Evolutionary conservation across 1,140 invertebrate genomes (phyloP).

Genomic region (Periplaneta americana): DNA sequence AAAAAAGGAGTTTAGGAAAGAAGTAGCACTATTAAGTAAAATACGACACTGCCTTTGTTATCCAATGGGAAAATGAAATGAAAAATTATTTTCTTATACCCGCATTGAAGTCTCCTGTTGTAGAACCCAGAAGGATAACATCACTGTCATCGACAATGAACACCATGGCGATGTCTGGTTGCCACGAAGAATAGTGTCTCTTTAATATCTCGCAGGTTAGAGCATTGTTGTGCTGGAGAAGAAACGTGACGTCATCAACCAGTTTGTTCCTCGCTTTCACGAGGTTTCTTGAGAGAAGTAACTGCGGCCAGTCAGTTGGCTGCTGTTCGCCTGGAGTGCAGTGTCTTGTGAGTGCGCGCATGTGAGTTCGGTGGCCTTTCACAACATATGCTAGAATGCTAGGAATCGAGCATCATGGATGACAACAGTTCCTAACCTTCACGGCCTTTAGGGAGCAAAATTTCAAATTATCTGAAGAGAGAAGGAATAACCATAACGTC

Average conservation of each 20-base stretch:
- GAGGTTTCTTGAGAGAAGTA: background rate
- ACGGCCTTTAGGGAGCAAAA: background rate
- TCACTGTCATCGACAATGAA: too few relatives aligned
- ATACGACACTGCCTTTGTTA: too few relatives aligned
- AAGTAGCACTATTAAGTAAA: too few relatives aligned
- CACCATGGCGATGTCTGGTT: too few relatives aligned
- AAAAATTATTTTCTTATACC: too few relatives aligned
- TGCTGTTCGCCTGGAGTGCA: background rate
- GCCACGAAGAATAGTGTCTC: background rate
- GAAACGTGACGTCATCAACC: background rate
- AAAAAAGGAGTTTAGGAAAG: too few relatives aligned
- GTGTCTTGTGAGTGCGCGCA: background rate
- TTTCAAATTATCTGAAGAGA: background rate
- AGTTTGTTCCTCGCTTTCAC: background rate
- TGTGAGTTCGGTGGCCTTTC: background rate
- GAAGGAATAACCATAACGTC: background rate
- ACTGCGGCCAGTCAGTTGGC: background rate
- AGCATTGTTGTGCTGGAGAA: background rate
- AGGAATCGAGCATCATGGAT: background rate
- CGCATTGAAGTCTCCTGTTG: too few relatives aligned
- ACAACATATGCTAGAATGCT: background rate
- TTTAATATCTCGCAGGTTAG: background rate
- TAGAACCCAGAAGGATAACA: too few relatives aligned
- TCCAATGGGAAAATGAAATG: too few relatives aligned
- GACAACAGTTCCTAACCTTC: background rate